Evolutionary conservation across 2,888 invertebrate genomes (phyloP).

Genomic region (Stomorhina lunata): DNA sequence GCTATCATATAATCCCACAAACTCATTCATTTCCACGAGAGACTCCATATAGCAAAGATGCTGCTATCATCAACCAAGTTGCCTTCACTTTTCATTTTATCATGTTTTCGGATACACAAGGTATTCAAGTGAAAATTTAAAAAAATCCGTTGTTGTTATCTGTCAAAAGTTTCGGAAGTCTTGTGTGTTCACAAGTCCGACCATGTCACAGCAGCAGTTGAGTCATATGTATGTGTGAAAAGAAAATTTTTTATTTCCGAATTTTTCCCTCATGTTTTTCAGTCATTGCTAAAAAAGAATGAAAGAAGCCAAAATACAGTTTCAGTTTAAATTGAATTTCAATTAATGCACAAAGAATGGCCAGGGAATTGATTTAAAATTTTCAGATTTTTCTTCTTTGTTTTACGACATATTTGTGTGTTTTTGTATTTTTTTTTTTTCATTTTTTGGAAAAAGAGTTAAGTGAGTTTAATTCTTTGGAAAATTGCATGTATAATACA

Average conservation of each 20-base stretch:
- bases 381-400: neutral
- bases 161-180: neutral
- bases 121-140: neutral
- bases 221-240: neutral
- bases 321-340: slow-evolving; percentile 23
- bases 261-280: neutral
- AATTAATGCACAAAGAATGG: neutral
- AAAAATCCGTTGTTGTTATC: neutral
- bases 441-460: neutral
- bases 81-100: neutral
- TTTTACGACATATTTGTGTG: no score
- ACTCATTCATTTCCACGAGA: no score
- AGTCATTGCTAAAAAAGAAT: no score
- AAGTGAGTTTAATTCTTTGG: neutral
- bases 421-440: neutral
- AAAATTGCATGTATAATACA: neutral
- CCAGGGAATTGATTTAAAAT: neutral
- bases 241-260: neutral
- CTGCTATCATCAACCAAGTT: neutral
- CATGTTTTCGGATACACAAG: neutral
- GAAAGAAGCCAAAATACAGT: slow-evolving; percentile 14
- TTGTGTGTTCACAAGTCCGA: neutral
- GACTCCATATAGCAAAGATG: no score
- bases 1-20: no score
- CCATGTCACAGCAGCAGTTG: no score